Base-by-base conservation (phyloP, 1,140 invertebrate species). In the Drosophila chauvacae region DNA sequence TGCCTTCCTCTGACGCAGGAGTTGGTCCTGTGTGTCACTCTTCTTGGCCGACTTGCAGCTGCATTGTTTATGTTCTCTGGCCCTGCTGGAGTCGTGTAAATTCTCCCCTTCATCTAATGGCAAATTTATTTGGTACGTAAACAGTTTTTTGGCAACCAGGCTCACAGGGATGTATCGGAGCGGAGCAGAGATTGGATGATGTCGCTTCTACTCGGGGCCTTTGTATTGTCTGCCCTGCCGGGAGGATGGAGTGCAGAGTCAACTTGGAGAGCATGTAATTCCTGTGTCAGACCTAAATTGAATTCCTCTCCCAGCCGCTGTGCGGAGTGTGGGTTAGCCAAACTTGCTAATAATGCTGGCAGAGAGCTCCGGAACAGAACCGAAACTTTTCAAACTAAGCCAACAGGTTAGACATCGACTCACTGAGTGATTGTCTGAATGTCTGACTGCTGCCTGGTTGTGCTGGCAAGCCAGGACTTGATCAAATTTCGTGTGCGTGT, bases 111-210 rank as follows among this genome's bases (percentile, higher is more conserved):
- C 63, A 63, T 79, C 75, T 85, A 85, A 90, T 90, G 78, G 78
- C 48, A 81, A 90, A 90, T 90, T 85, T 90, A 90, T 90, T 85
- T 90, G 77, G 72, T 79, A 74, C 61, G 77, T 80, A 85, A 81
- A 86, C 82, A 81, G 53, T 72, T 72, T 74, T 85, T 74, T 81
- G 66, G 66, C 66, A 68, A 30, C 37, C 37, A 23, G 45, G 48
- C 26, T 9, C 47, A 35, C 61, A 37, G 61, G 65, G 33, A 69
- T 77, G 56, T 53, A 45, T 64, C 28, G 42, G 14, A 23, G 39
- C 42, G 13, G 28, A n/a, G 18, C 16, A 48, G 44, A 65, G 35
- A 53, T 75, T 51, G 45, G 35, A 35, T 23, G 28, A 57, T 56
- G 30, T 44, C 14, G 33, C 37, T 16, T 55, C 50, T 61, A 41